Evolutionary conservation across 2,888 invertebrate genomes (phyloP), one percentile per base, ranked within the genome.

Genomic region (Dryadula phaetusa): DNA sequence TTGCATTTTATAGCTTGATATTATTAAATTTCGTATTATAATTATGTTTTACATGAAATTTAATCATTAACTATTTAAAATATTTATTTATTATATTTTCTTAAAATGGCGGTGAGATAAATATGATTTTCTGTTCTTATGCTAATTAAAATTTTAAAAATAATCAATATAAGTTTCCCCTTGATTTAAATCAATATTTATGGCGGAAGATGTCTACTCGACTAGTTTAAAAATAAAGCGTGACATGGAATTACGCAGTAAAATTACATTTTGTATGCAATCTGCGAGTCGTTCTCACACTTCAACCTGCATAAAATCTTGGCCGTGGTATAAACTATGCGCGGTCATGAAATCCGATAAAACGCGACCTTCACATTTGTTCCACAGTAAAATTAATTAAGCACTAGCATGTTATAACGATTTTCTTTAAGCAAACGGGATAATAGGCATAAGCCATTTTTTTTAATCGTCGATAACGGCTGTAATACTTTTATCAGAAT

Each of bases 381-480:
- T 65, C 47, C 64, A 66, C 54, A 42, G 37, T 64, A 68, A 68
- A 64, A 64, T 64, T 40, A 68, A 64, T 69, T 62, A n/a, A n/a
- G n/a, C n/a, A 68, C 62, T 20, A n/a, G 20, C 18, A 34, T 61
- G 47, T 32, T 1, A 14, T 12, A 14, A 34, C 12, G 16, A 46
- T 64, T 42, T 16, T 12, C 42, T 22, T 52, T 44, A 37, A 62
- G 52, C 42, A 32, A 22, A 60, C 20, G 32, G 60, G 58, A 66
- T 66, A 42, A 63, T 52, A 52, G 52, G 52, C 49, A n/a, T 52
- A 70, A 64, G 67, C 66, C 42, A 40, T 22, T 62, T 62, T 62
- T 67, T 65, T 14, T 74, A 74, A 72, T 72, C 58, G 54, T 37
- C 34, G 72, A 72, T 74, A 75, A 66, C 25, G 66, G 44, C 44